Evolutionary conservation across 2,113 vertebrate species (phyloP), one percentile per base, ranked within the genome.

Genomic region (Salvelinus sp.): DNA sequence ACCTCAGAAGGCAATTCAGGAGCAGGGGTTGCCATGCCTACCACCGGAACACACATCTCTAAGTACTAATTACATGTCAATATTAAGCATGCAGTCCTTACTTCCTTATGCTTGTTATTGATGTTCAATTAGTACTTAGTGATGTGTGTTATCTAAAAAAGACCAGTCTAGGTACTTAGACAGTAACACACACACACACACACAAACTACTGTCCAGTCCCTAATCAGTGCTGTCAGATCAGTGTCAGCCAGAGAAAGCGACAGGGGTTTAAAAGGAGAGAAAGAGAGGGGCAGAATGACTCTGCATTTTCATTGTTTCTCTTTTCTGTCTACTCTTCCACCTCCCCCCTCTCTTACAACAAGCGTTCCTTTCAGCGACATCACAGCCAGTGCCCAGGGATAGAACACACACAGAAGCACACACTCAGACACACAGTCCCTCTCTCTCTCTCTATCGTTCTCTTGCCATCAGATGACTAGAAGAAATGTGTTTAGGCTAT

Each of bases 271-370:
- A 54, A 54, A 54, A 54, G 16, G 50, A 54, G 63, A 3, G 6
- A 71, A 48, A 78, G 71, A 78, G 83, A 77, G 20, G 6, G 69
- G 64, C 28, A 72, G 81, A 84, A 85, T 92, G 89, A 91, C 88
- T 88, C 82, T 76, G 87, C 90, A 79, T 38, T 92, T 89, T 87
- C 88, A 83, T 92, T 93, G 85, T 90, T 86, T 77, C 76, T 75
- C 64, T 16, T 82, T 84, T 88, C 75, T 79, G 82, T 89, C 80
- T 87, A 91, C 82, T 87, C 74, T 79, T 72, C 72, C 48, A 14
- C 62, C 78, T 47, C 65, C 79, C 74, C 1, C 76, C 64, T 44
- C 23, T 70, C 63, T 67, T 12, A 65, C 65, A 79, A 79, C 75
- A 82, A 72, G 13, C 70, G 62, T 73, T 78, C 80, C 66, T 79